Base-by-base conservation (phyloP, 1,140 invertebrate genomes). In the Asobara japonica region DNA sequence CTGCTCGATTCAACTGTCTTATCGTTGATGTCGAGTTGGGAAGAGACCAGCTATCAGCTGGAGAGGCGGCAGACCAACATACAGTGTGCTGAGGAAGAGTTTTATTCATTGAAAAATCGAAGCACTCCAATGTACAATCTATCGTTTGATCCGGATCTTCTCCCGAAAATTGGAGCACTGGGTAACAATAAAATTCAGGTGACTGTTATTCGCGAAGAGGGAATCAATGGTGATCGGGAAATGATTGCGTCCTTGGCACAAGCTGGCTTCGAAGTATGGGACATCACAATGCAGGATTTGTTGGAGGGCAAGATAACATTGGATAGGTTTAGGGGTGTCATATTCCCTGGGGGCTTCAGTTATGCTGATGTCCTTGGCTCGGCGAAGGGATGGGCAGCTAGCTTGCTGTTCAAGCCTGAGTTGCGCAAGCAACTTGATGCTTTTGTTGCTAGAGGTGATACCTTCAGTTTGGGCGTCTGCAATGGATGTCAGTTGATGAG, bases 401-500 rank as follows among this genome's bases (percentile, higher is more conserved):
- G 94, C 77, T 92, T 98, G 13, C 80, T 94, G 3, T 97, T 96
- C 82, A 89, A 94, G 83, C 79, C 86, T 22, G 79, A 78, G 13
- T 75, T 94, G 3, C 90, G 91, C 67, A 87, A 91, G 22, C 89
- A 89, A 36, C 80, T 94, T 1, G 84, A 85, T 68, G 79, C 86
- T 5, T 95, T 97, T 79, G 92, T 98, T 51, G 83, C 91, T 30
- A 90, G 96, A 20, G 75, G 87, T 2, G 92, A 98, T 81, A 98
- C 96, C 0, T 99, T 99, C 83, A 98, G 96, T 74, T 90, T 99
- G 51, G 98, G 98, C 41, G 95, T 99, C 8, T 99, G 98, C 82
- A 99, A 99, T 87, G 98, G 98, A 0, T 99, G 97, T 81, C 98
- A 99, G 81, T 84, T 99, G 41, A 96, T 99, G 94, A 94, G 93